Percentiles rank a stretch among this genome's conserved stretches.
Conservation (phyloP, 1,140 invertebrate genomes). For the Chironomus tepperi region DNA sequence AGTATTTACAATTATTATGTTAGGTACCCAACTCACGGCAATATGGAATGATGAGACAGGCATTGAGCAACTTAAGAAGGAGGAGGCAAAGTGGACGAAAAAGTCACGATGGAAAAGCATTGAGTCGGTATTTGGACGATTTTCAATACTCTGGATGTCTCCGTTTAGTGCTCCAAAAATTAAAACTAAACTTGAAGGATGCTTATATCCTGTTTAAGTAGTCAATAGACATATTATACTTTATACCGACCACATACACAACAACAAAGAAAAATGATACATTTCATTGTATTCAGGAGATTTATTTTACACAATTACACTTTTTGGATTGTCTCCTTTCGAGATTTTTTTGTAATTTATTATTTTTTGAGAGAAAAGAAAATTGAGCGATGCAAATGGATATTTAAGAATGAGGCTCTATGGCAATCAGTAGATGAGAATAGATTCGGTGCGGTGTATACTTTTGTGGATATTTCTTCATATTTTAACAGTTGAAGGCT, state of each 20-base stretch:
- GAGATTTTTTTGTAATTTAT: not conserved
- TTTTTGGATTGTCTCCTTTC: not conserved
- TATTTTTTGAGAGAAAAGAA: too few relatives aligned
- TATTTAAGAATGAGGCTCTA: too few relatives aligned
- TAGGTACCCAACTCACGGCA: slow-evolving; percentile 92
- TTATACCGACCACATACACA: not conserved
- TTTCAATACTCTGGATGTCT: slow-evolving; percentile 89
- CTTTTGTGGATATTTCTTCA: too few relatives aligned
- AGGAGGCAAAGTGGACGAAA: slow-evolving; percentile 82
- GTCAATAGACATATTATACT: slow-evolving; percentile 22
- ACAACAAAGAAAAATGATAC: not conserved
- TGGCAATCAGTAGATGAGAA: too few relatives aligned
- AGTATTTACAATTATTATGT: slow-evolving; percentile 97
- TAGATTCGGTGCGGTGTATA: too few relatives aligned
- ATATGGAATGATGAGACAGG: slow-evolving; percentile 99
- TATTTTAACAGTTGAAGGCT: too few relatives aligned
- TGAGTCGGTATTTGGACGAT: slow-evolving; percentile 88
- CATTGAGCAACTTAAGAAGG: slow-evolving; percentile 91
- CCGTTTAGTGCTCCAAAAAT: slow-evolving; percentile 79
- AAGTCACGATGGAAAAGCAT: slow-evolving; percentile 89
- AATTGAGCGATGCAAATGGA: too few relatives aligned
- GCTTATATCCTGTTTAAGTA: slow-evolving; percentile 63
- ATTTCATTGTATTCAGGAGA: slow-evolving; percentile 3
- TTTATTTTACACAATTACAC: not conserved
- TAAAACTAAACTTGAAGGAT: slow-evolving; percentile 63